Conservation (phyloP, 2,888 invertebrate genomes). For the Acanthosepion pharaonis region DNA sequence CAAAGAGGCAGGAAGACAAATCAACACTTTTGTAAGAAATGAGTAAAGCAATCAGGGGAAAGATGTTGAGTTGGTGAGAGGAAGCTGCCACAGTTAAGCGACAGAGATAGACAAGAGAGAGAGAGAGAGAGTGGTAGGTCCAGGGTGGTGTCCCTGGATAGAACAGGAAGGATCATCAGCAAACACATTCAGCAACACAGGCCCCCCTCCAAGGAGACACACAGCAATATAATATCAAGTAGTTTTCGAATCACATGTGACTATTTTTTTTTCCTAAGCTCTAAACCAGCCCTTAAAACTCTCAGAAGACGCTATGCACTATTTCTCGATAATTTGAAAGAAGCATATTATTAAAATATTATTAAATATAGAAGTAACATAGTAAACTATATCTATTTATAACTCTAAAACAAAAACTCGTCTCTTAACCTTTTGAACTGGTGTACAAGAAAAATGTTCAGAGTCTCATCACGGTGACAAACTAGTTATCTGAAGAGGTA, state of each 20-base stretch:
- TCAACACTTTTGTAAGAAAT: neutral
- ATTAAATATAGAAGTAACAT: neutral
- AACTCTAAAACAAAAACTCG: too few species aligned
- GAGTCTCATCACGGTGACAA: too few species aligned
- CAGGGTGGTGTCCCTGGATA: conserved; percentile 4
- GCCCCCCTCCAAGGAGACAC: conserved; percentile 33
- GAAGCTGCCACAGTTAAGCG: conserved; percentile 17
- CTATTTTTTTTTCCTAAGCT: neutral
- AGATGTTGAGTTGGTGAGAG: conserved; percentile 2
- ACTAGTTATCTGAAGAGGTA: too few species aligned
- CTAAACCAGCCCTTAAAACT: neutral
- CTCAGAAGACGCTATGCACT: neutral
- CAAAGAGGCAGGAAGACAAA: neutral
- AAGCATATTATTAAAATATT: neutral
- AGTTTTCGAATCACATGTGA: neutral
- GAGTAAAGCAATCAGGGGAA: neutral
- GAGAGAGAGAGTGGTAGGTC: neutral
- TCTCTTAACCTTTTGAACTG: too few species aligned
- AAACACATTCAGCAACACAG: conserved; percentile 33
- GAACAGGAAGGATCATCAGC: conserved; percentile 33
- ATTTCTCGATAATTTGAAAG: neutral
- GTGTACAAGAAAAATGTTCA: too few species aligned
- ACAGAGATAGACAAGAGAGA: neutral
- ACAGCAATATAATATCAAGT: neutral
- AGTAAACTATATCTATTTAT: too few species aligned